These are phyloP conservation scores for Poeciliopsis presidionis DNA, from an alignment of 2,797 vertebrate genomes.

Conservation along the genomic window DNA sequence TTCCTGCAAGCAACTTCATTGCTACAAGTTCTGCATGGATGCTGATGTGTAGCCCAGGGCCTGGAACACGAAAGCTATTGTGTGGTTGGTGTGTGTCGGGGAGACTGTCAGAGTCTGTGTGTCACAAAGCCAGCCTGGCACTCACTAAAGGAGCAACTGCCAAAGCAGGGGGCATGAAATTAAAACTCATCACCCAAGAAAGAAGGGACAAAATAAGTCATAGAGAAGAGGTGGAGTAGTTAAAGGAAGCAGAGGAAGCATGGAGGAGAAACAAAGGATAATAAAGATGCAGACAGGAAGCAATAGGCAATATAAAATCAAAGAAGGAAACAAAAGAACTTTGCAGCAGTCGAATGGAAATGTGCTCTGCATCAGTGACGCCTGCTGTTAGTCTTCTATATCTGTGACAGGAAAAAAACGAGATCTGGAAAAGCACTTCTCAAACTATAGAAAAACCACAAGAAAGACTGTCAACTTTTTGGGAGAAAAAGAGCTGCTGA, in stretches of 20 bases:
- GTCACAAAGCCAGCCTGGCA: constrained; percentile 73
- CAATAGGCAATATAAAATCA: constrained; percentile 52
- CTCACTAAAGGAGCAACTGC: constrained; percentile 67
- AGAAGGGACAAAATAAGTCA: constrained; percentile 46
- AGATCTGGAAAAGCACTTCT: constrained; percentile 27
- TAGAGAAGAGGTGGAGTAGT: constrained; percentile 34
- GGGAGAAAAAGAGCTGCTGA: constrained; percentile 52
- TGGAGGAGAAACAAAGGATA: constrained; percentile 67
- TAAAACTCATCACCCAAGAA: constrained; percentile 73
- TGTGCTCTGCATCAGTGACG: constrained; percentile 51
- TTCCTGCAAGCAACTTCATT: constrained; percentile 59
- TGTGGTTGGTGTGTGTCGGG: constrained; percentile 23
- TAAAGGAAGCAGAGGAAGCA: constrained; percentile 22
- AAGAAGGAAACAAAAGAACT: constrained; percentile 54
- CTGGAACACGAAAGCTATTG: constrained; percentile 38
- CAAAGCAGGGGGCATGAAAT: constrained; percentile 83
- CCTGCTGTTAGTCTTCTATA: constrained; percentile 26
- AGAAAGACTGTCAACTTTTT: constrained; percentile 41
- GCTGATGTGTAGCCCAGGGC: constrained; percentile 43
- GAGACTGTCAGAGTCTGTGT: constrained; percentile 60
- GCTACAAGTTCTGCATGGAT: constrained; percentile 66
- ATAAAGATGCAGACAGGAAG: constrained; percentile 67
- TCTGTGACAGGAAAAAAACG: constrained; percentile 13
- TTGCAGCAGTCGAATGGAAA: constrained; percentile 30
- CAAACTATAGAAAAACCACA: constrained; percentile 39